These are phyloP conservation scores for Eledona agricola DNA, from an alignment of 2,888 invertebrate genomes.

Conservation along the genomic window DNA sequence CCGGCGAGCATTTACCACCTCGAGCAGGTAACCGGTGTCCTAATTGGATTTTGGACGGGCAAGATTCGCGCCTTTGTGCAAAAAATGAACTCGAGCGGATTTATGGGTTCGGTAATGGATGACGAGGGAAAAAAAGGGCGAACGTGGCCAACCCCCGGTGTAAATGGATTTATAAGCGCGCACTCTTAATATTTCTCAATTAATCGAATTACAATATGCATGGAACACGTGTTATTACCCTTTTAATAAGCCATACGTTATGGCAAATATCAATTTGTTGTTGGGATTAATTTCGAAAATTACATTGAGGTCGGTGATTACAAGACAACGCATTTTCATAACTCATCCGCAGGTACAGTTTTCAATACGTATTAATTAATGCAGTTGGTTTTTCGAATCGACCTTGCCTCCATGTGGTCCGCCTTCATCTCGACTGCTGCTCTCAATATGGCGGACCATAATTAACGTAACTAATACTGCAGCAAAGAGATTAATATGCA, in stretches of 20 bases:
- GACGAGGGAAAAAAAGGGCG: constrained; percentile 7
- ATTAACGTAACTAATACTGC: constrained; percentile 64
- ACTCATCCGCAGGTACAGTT: constrained; percentile 40
- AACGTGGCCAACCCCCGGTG: no score
- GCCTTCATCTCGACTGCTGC: constrained; percentile 54
- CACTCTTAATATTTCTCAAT: constrained; percentile 57
- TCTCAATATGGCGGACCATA: constrained; percentile 61
- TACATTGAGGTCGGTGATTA: constrained; percentile 38
- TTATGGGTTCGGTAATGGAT: constrained; percentile 25
- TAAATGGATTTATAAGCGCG: constrained; percentile 52
- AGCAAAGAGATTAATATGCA: constrained; percentile 64
- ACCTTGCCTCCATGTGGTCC: constrained; percentile 51
- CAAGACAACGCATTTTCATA: constrained; percentile 44
- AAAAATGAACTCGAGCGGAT: constrained; percentile 10
- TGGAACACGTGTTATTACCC: constrained; percentile 55
- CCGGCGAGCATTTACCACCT: constrained; percentile 43
- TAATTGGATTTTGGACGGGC: constrained; percentile 39
- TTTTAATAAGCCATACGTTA: constrained; percentile 57
- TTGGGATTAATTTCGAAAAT: constrained; percentile 54
- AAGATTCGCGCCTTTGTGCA: constrained; percentile 32
- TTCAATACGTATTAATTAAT: constrained; percentile 45
- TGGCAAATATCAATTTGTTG: constrained; percentile 53
- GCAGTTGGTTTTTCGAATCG: constrained; percentile 42
- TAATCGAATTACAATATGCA: constrained; percentile 56
- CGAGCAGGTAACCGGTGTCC: constrained; percentile 32